Percentiles rank a stretch among this genome's conserved stretches.
Conservation (phyloP, 2,888 invertebrate species). For the Agapetus fuscipes region DNA sequence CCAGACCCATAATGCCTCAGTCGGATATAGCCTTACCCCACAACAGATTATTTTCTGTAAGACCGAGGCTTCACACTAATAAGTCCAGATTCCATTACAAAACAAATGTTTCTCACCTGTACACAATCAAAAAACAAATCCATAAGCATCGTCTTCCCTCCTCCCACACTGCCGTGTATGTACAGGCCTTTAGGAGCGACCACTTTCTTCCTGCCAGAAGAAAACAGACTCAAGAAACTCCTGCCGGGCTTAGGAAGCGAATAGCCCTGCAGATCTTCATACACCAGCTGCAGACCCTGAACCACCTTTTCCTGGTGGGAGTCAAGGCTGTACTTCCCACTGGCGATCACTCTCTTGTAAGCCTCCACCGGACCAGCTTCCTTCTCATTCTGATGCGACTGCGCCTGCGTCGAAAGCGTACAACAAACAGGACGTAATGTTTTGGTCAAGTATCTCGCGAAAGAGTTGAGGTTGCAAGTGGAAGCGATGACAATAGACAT, state of each 20-base stretch:
- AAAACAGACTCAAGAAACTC: constrained; percentile 33
- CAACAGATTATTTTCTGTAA: not conserved
- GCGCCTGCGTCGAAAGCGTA: too few species aligned
- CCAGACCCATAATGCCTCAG: too few species aligned
- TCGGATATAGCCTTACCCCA: too few species aligned
- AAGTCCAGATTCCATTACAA: too few species aligned
- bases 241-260: constrained; percentile 25
- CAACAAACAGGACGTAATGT: too few species aligned
- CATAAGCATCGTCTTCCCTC: constrained; percentile 99
- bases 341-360: constrained; percentile 48
- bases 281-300: constrained; percentile 58
- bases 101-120: constrained; percentile 25
- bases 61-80: too few species aligned
- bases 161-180: constrained; percentile 83
- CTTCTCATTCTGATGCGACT: too few species aligned
- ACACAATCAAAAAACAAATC: constrained; percentile 81
- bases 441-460: too few species aligned
- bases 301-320: constrained; percentile 63
- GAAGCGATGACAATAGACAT: too few species aligned
- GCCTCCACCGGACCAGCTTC: constrained; percentile 45
- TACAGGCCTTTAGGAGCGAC: constrained; percentile 71
- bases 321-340: constrained; percentile 55
- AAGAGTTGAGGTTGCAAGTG: too few species aligned
- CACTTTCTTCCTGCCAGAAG: constrained; percentile 29
- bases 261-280: constrained; percentile 52